Evolutionary conservation across 1,140 invertebrate species (phyloP).

Genomic region (Drosophila setifemur): DNA sequence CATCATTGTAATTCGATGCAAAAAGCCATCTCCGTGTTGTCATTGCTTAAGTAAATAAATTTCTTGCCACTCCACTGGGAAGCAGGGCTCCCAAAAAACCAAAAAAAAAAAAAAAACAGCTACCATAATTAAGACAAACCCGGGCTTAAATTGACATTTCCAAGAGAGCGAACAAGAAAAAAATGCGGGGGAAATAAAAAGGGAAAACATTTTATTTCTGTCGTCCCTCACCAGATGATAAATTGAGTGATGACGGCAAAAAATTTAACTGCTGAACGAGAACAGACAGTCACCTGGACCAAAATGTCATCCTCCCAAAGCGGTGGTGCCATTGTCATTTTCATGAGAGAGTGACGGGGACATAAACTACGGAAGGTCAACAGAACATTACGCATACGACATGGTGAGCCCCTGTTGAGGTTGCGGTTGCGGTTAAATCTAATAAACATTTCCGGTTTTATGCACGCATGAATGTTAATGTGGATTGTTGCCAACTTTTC

Average conservation of each 20-base stretch:
- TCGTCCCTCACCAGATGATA: constrained; percentile 18
- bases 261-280: constrained; percentile 17
- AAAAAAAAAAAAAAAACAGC: constrained; percentile 13
- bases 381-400: constrained; percentile 41
- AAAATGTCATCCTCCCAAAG: neutral
- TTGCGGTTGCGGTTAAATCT: constrained; percentile 64
- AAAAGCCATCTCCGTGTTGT: constrained; percentile 34
- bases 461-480: constrained; percentile 77
- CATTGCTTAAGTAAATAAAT: constrained; percentile 45
- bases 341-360: constrained; percentile 7
- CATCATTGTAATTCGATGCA: constrained; percentile 45
- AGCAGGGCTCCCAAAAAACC: neutral
- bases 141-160: constrained; percentile 44
- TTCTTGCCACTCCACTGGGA: neutral
- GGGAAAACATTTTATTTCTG: constrained; percentile 29
- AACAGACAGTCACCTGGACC: constrained; percentile 17
- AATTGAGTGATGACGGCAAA: constrained; percentile 39
- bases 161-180: neutral
- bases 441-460: constrained; percentile 60
- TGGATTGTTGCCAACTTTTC: constrained; percentile 61
- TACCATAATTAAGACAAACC: constrained; percentile 54
- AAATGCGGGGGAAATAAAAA: constrained; percentile 12
- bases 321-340: constrained; percentile 26
- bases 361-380: constrained; percentile 15
- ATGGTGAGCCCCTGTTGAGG: constrained; percentile 33